Base-by-base conservation (phyloP, 1,140 invertebrate species). In the Atta cephalotes region DNA sequence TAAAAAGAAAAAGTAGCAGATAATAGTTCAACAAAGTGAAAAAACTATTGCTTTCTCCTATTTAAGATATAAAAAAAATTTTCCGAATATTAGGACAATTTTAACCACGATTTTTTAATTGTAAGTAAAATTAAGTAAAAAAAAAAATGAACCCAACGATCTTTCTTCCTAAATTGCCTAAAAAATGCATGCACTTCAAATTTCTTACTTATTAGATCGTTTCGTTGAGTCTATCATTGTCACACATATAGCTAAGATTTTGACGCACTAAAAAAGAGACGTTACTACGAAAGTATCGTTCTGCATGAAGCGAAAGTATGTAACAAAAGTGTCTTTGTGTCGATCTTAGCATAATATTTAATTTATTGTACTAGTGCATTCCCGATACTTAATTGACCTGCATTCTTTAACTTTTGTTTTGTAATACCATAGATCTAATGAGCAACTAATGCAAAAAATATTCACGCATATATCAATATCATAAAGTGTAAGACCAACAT, bases 301-400 rank as follows among this genome's bases (percentile, higher is more conserved):
- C 79, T 87, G 86, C 25, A 49, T 53, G 7, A 62, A 74, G 51
- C 63, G 53, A 78, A 78, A 85, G 60, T 84, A 62, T 45, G 53
- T 86, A 80, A 62, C 35, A 28, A 56, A 58, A 68, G 31, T 79
- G 18, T 65, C 62, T 12, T 74, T 68, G 49, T 72, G 77, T 82
- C 53, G 56, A 74, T 82, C 53, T 78, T 84, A 84, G 60, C 35
- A 74, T 58, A 87, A 80, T 87, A 81, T 71, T 87, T 74, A 81
- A 88, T 85, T 85, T 71, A 71, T 58, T 79, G 65, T 58, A 74
- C 63, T 70, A 90, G 76, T 90, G 90, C 79, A 89, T 74, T 91
- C 87, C 85, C 81, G 81, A 91, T 86, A 91, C 66, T 90, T 88
- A 70, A 90, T 88, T 82, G 62, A 88, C 62, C n/a, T 86, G 53